Evolutionary conservation across 2,888 invertebrate genomes (phyloP).

Genomic region (Abrostola tripartita): DNA sequence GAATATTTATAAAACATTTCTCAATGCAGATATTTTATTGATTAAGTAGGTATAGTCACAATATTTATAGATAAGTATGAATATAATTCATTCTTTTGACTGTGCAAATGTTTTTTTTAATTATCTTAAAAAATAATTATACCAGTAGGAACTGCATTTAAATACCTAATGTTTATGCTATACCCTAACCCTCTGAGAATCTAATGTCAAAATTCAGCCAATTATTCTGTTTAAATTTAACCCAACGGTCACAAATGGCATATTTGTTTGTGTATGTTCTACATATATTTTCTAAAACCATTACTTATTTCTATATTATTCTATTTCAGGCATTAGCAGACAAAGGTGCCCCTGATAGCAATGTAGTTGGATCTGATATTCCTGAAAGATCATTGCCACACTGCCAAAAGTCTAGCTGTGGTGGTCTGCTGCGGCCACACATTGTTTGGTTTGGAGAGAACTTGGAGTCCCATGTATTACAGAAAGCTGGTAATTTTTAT

Average conservation of each 20-base stretch:
- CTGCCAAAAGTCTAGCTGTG: conserved; percentile 90
- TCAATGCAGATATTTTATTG: background rate
- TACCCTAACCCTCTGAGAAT: no score
- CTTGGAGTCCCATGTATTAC: conserved; percentile 89
- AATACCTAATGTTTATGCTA: no score
- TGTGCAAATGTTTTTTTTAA: no score
- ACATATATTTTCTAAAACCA: no score
- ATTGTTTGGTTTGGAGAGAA: conserved; percentile 97
- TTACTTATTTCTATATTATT: background rate
- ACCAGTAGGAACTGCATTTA: no score
- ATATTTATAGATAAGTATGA: no score
- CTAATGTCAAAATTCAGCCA: no score
- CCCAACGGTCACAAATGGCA: no score
- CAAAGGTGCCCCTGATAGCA: conserved; percentile 90
- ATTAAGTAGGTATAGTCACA: background rate
- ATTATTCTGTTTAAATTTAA: no score
- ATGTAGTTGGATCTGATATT: conserved; percentile 87
- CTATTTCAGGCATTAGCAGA: conserved; percentile 73
- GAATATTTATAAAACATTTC: background rate
- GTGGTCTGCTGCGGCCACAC: conserved; percentile 92
- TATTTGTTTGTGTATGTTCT: no score
- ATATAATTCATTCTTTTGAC: no score
- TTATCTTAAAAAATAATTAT: no score
- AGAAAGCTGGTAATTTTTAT: conserved; percentile 87
- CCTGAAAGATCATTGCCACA: conserved; percentile 91